These are phyloP conservation scores for Rhinogobius similis DNA, from an alignment of 2,113 vertebrate genomes.

Conservation along the genomic window DNA sequence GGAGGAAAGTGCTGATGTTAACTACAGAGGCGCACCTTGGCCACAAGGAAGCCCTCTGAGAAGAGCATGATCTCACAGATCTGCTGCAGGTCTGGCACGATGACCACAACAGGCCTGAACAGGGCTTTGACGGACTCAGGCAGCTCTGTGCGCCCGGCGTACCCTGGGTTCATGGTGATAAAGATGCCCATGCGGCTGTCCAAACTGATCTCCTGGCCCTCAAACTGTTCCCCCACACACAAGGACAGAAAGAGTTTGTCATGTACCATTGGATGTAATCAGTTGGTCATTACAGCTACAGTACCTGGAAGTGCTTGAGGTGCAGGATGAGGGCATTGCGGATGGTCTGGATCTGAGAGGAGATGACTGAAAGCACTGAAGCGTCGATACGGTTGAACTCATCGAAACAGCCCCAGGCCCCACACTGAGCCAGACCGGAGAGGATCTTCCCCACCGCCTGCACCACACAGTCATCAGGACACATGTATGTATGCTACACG, in stretches of 20 bases:
- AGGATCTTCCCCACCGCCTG: constrained; percentile 96
- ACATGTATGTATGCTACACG: not conserved
- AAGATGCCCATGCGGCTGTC: constrained; percentile 93
- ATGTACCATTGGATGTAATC: too few species aligned
- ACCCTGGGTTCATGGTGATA: constrained; percentile 98
- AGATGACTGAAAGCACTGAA: constrained; percentile 96
- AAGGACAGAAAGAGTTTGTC: not conserved
- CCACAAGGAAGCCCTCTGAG: constrained; percentile 93
- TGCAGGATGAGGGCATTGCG: constrained; percentile 89
- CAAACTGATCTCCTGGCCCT: constrained; percentile 90
- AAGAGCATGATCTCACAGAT: constrained; percentile 99
- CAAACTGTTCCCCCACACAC: constrained; percentile 80
- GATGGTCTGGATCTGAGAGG: constrained; percentile 95
- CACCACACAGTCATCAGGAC: not conserved
- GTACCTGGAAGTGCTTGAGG: constrained; percentile 86
- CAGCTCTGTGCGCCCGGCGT: constrained; percentile 93
- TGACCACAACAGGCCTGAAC: constrained; percentile 94
- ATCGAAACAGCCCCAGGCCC: constrained; percentile 98
- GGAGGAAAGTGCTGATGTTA: too few species aligned
- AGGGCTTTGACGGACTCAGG: constrained; percentile 96
- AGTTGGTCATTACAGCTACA: too few species aligned
- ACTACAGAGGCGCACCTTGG: constrained; percentile 82
- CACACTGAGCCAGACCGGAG: constrained; percentile 93
- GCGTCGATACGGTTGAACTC: constrained; percentile 97
- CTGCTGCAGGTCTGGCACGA: constrained; percentile 94